Evolutionary conservation across 2,113 vertebrate genomes (phyloP).

Genomic region (Ceratotherium simum): DNA sequence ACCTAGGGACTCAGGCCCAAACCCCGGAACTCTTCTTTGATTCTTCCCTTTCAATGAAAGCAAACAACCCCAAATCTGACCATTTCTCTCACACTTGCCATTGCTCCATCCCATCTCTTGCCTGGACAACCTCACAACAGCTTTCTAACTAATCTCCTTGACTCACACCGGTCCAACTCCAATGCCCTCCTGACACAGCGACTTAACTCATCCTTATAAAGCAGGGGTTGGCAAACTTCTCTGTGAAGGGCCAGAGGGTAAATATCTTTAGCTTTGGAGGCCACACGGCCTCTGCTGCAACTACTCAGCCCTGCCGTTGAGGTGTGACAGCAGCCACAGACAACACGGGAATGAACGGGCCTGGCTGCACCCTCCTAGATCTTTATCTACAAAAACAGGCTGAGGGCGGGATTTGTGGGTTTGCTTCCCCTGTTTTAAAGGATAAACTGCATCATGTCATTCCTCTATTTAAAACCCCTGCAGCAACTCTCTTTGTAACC

Average conservation of each 20-base stretch:
- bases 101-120: neutral
- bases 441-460: neutral
- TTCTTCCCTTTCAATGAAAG: neutral
- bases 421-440: neutral
- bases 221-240: neutral
- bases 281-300: fast-evolving
- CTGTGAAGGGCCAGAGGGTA: neutral
- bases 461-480: neutral
- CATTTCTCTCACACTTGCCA: neutral
- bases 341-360: fast-evolving
- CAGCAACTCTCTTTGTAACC: fast-evolving
- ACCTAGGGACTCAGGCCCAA: neutral
- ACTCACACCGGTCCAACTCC: neutral
- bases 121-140: neutral
- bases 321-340: neutral
- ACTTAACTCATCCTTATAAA: neutral
- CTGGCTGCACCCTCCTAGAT: fast-evolving
- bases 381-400: neutral
- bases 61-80: neutral
- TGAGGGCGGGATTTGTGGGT: neutral
- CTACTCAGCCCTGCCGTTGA: fast-evolving
- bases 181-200: fast-evolving
- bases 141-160: neutral
- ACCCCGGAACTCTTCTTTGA: neutral
- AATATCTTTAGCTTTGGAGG: neutral